phyloP scores from a whole-genome alignment of 2,113 vertebrate genomes.

The Oenanthe melanoleuca region DNA sequence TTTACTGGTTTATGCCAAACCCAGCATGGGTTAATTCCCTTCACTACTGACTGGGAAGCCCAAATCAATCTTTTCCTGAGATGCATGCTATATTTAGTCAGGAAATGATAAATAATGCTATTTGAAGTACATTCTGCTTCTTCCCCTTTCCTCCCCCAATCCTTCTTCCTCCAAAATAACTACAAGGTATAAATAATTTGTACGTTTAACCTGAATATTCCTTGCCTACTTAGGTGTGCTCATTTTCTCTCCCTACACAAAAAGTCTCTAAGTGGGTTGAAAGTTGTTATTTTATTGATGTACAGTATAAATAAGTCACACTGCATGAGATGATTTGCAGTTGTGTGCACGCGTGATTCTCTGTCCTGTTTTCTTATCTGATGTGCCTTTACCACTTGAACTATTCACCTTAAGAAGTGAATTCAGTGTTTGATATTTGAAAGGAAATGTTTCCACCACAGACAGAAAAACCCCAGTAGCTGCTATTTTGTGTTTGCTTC shows the following conservation, averaged over 20 bases:
- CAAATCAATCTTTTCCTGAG: slow-evolving; percentile 59
- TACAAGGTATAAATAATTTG: slow-evolving; percentile 55
- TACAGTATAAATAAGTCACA: slow-evolving; percentile 52
- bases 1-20: slow-evolving; percentile 22
- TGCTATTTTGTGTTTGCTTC: background rate
- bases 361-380: background rate
- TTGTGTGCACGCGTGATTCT: background rate
- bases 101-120: slow-evolving; percentile 68
- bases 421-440: slow-evolving; percentile 22
- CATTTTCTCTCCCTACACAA: background rate
- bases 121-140: slow-evolving; percentile 37
- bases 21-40: slow-evolving; percentile 53
- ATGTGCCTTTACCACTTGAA: slow-evolving; percentile 7
- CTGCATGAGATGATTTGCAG: slow-evolving; percentile 17
- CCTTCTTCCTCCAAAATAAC: slow-evolving; percentile 43
- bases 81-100: slow-evolving; percentile 56
- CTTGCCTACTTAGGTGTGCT: slow-evolving; percentile 16
- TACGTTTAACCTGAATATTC: slow-evolving; percentile 39
- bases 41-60: slow-evolving; percentile 25
- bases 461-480: background rate
- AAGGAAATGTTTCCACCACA: background rate
- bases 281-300: slow-evolving; percentile 63
- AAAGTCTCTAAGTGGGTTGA: slow-evolving; percentile 40
- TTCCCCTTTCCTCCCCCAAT: slow-evolving; percentile 20
- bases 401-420: slow-evolving; percentile 42